These are phyloP conservation scores for Nephila pilipes DNA, from an alignment of 1,140 invertebrate species.

Conservation along the genomic window DNA sequence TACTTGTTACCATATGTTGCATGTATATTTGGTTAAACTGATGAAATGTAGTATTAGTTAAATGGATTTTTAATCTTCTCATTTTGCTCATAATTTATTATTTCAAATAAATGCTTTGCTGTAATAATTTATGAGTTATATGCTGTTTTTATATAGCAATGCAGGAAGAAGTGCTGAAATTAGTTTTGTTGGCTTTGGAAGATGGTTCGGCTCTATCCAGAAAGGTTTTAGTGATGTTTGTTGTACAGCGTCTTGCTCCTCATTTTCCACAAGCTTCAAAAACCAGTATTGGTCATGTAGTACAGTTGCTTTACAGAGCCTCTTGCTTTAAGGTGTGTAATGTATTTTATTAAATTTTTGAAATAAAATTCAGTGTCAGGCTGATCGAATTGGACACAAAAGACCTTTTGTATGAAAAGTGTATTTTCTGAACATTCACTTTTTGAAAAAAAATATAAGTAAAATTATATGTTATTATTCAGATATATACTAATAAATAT, in stretches of 20 bases:
- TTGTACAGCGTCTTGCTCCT: slow-evolving; percentile 96
- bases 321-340: slow-evolving; percentile 95
- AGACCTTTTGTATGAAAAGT: background rate
- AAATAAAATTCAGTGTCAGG: background rate
- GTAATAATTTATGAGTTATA: background rate
- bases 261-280: slow-evolving; percentile 99
- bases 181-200: slow-evolving; percentile 95
- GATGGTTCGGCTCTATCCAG: slow-evolving; percentile 98
- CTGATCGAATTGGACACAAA: no score
- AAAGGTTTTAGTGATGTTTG: slow-evolving; percentile 99
- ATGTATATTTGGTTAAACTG: no score
- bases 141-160: slow-evolving; percentile 86
- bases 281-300: slow-evolving; percentile 99
- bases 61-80: background rate
- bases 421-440: no score
- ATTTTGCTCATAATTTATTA: slow-evolving; percentile 9
- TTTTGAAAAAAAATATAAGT: no score
- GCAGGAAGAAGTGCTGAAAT: slow-evolving; percentile 98
- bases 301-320: slow-evolving; percentile 97
- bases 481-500: no score
- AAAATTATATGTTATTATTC: no score
- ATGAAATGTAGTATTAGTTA: background rate
- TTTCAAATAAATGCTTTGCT: background rate
- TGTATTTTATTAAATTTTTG: background rate
- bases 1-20: no score